phyloP scores from a whole-genome alignment of 2,888 invertebrate species.

The Therioaphis trifolii region DNA sequence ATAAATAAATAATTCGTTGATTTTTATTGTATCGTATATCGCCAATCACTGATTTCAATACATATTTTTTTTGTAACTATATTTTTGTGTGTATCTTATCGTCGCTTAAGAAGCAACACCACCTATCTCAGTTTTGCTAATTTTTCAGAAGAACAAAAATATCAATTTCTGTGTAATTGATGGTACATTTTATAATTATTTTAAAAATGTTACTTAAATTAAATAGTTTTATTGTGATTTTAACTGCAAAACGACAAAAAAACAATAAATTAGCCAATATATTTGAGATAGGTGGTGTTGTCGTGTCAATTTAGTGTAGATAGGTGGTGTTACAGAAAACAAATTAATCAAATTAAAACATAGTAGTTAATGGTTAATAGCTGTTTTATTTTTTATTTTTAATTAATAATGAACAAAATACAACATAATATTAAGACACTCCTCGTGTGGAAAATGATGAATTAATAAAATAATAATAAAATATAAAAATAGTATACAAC shows the following conservation, averaged over 20 bases:
- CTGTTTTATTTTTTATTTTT: conserved; percentile 19
- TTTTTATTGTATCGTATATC: no score
- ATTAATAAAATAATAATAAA: not conserved
- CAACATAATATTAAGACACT: conserved; percentile 2
- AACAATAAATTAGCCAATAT: conserved; percentile 12
- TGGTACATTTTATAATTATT: conserved; percentile 18
- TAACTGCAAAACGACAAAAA: conserved; percentile 19
- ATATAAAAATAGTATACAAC: not conserved
- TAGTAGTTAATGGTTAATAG: conserved; percentile 15
- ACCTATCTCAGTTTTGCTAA: conserved; percentile 33
- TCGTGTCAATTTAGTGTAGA: conserved; percentile 10
- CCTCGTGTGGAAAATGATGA: conserved; percentile 1
- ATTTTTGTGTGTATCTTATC: no score
- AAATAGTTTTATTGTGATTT: not conserved
- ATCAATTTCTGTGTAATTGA: not conserved
- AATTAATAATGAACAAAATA: conserved; percentile 25
- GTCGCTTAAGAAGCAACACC: conserved; percentile 32
- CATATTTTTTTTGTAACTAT: no score
- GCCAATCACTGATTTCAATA: no score
- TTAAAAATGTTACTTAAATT: not conserved
- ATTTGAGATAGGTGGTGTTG: conserved; percentile 10
- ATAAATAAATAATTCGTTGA: no score
- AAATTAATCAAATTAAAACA: conserved; percentile 26
- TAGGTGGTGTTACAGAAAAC: conserved; percentile 1
- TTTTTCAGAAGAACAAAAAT: conserved; percentile 30